Conservation (phyloP, 2,797 vertebrate genomes). For the Xenopus petersii region DNA sequence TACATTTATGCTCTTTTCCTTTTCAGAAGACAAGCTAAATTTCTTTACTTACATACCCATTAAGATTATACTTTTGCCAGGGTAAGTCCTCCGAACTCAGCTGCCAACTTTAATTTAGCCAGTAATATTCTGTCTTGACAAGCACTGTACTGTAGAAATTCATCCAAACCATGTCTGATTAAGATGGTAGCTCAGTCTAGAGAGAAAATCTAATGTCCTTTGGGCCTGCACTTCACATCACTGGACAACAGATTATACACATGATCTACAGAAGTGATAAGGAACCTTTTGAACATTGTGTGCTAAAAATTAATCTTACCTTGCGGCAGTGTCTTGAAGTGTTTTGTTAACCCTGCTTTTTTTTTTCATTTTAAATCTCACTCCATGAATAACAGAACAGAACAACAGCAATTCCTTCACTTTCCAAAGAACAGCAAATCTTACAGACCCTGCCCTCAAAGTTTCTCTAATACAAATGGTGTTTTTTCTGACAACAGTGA, state of each 20-base stretch:
- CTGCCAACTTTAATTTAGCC: conserved; percentile 30
- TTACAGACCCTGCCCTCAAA: too few species aligned
- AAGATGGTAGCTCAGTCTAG: conserved; percentile 13
- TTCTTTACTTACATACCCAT: conserved; percentile 48
- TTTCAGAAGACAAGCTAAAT: conserved; percentile 47
- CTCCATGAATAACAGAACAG: too few species aligned
- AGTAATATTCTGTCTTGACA: conserved; percentile 38
- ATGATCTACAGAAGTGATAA: conserved; percentile 4
- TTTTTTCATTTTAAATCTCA: neutral
- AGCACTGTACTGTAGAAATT: conserved; percentile 30
- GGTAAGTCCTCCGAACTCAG: conserved; percentile 35
- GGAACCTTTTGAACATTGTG: neutral
- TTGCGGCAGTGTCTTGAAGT: too few species aligned
- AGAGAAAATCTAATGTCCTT: conserved; percentile 3
- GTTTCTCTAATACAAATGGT: too few species aligned
- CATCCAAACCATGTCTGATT: neutral
- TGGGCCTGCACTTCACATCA: neutral
- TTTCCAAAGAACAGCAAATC: too few species aligned
- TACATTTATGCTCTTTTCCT: conserved; percentile 11
- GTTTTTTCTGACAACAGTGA: too few species aligned
- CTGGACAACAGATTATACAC: conserved; percentile 3
- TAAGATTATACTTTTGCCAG: conserved; percentile 24
- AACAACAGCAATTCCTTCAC: too few species aligned
- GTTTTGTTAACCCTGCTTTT: neutral
- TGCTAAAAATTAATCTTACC: conserved; percentile 8